These are phyloP conservation scores for Amphiprion percula DNA, from an alignment of 2,113 vertebrate genomes.

Conservation along the genomic window DNA sequence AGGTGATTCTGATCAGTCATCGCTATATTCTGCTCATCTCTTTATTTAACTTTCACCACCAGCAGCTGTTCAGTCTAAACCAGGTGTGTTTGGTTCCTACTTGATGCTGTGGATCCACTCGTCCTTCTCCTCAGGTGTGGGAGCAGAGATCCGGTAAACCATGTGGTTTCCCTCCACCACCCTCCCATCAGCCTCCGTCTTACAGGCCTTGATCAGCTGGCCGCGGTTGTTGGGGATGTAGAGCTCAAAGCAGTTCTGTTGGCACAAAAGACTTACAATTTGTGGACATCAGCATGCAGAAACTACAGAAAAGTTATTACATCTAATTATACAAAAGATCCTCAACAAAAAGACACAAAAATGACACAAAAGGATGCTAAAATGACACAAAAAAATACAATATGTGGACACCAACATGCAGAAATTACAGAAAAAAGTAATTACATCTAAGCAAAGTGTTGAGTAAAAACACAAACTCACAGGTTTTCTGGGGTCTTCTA, in stretches of 20 bases:
- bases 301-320: too few species aligned
- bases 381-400: too few species aligned
- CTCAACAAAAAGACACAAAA: too few species aligned
- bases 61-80: too few species aligned
- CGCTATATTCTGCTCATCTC: too few species aligned
- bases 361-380: too few species aligned
- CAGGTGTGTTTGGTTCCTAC: constrained; percentile 69
- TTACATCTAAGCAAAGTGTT: too few species aligned
- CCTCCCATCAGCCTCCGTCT: constrained; percentile 92
- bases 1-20: too few species aligned
- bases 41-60: background rate
- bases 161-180: constrained; percentile 95
- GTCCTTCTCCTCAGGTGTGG: constrained; percentile 94
- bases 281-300: too few species aligned
- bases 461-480: constrained; percentile 51
- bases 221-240: constrained; percentile 96
- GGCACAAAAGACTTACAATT: too few species aligned
- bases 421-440: background rate
- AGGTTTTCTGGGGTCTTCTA: constrained; percentile 90
- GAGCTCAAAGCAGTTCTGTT: constrained; percentile 93
- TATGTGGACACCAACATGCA: too few species aligned
- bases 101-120: constrained; percentile 97
- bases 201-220: constrained; percentile 94
- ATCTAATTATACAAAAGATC: too few species aligned
- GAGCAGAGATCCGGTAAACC: constrained; percentile 94